Conservation (phyloP, 2,113 vertebrate genomes). For the Ellobius talpinus region DNA sequence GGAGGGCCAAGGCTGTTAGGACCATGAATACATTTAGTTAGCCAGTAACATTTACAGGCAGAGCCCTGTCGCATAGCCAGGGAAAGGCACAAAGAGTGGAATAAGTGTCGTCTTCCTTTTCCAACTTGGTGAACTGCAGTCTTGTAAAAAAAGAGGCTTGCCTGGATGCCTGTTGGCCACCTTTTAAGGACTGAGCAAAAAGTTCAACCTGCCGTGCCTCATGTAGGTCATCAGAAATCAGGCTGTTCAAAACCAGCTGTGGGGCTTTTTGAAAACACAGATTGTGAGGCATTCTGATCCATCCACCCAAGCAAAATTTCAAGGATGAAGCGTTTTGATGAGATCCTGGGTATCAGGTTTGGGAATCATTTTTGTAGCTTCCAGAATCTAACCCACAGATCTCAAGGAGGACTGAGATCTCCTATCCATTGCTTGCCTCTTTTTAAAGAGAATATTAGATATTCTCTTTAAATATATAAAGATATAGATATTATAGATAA, state of each 20-base stretch:
- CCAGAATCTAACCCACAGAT: background rate
- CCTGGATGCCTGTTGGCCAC: background rate
- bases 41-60: background rate
- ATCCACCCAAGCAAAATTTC: background rate
- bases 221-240: background rate
- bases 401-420: background rate
- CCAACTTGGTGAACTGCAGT: background rate
- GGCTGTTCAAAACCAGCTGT: background rate
- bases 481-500: no score
- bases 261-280: slow-evolving; percentile 10
- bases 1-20: background rate
- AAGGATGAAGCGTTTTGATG: background rate
- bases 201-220: background rate
- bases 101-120: background rate
- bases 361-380: background rate
- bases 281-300: background rate
- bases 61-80: background rate
- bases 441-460: background rate
- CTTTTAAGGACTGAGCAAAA: slow-evolving; percentile 22
- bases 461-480: no score
- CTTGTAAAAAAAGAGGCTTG: slow-evolving; percentile 44
- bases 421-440: background rate
- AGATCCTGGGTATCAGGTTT: background rate
- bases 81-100: background rate
- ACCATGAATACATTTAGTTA: background rate